Base-by-base conservation (phyloP, 2,888 invertebrate genomes). In the Hypomecis punctinalis region DNA sequence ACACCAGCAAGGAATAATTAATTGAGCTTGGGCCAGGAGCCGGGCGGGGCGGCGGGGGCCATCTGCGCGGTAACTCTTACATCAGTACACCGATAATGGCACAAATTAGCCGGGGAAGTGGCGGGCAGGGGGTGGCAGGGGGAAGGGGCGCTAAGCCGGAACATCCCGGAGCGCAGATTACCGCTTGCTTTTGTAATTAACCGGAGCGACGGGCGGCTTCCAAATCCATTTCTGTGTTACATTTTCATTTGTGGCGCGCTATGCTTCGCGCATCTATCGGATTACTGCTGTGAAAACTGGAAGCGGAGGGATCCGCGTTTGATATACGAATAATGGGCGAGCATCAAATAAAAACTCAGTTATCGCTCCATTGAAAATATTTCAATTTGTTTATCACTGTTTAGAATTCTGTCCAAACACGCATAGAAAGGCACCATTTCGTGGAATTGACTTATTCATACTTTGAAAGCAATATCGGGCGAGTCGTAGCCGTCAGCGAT, bases 121-220 rank as follows among this genome's bases (percentile, higher is more conserved):
- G 90, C 87, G 83, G 86, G 87, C 80, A 86, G 75, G 80, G 80
- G 78, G 83, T 73, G 69, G 72, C 76, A 79, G 81, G 90, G 91
- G 88, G 88, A 79, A 81, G 90, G 91, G 88, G 88, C 89, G 91
- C 89, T 91, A 92, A 91, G 91, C 92, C 91, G 91, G 92, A 91
- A 92, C 92, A 92, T 92, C 92, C 92, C 92, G 86, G 90, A 89
- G 93, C 91, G 93, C 92, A 92, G 93, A 92, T 92, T 92, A 92
- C 93, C 92, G 93, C 92, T 93, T 93, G 93, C 93, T 93, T 92
- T 93, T 92, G 93, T 93, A 93, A 93, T 93, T 93, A 93, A 93
- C 93, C 91, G 91, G 89, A 90, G 92, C 92, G 91, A 91, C 92
- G 91, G 91, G 91, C 90, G 91, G 92, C 91, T 90, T 91, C 92